Evolutionary conservation across 2,113 vertebrate species (phyloP), one percentile per base, ranked within the genome.

Genomic region (Lipophrys pholis): DNA sequence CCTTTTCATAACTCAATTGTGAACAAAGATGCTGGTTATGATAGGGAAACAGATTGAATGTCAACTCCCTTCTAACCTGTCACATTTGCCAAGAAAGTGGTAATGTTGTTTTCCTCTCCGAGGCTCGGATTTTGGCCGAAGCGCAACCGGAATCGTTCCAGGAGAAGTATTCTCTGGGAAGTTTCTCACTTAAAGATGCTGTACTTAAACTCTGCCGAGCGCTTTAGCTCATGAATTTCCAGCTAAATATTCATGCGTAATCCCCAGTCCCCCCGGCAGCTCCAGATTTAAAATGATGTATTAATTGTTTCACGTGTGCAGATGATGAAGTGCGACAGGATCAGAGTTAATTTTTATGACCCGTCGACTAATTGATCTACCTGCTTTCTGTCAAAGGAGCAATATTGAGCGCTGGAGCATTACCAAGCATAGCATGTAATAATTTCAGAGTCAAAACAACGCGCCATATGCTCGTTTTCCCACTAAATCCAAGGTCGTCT

Each of bases 41-140:
- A 89, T 75, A 76, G 89, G 79, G 87, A 86, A 91, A 81, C 85
- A 67, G 87, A 93, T 91, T 91, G 84, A 89, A 87, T 88, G 85
- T 92, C 90, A 82, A 86, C 84, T 86, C 39, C 71, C 81, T 88
- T 63, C 83, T 84, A 91, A 91, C 85, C 83, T 77, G 85, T 64
- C 40, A 50, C 40, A 5, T 82, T 90, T 90, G 91, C 91, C 91
- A 92, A 89, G 87, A 87, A 90, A 87, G 85, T 55, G 73, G 84
- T 83, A 76, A 91, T 66, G 79, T 68, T 82, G 72, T 82, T 88
- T 90, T 78, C 68, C 75, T 89, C 79, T 64, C 71, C 11, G 78
- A 72, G 84, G 85, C 81, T 81, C 58, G 6, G 69, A 70, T 39
- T 79, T 89, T 90, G 90, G 90, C 86, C 68, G 49, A 10, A 61